These are phyloP conservation scores for Sebastolobus altivelis DNA, from an alignment of 2,797 vertebrate species.

Conservation along the genomic window DNA sequence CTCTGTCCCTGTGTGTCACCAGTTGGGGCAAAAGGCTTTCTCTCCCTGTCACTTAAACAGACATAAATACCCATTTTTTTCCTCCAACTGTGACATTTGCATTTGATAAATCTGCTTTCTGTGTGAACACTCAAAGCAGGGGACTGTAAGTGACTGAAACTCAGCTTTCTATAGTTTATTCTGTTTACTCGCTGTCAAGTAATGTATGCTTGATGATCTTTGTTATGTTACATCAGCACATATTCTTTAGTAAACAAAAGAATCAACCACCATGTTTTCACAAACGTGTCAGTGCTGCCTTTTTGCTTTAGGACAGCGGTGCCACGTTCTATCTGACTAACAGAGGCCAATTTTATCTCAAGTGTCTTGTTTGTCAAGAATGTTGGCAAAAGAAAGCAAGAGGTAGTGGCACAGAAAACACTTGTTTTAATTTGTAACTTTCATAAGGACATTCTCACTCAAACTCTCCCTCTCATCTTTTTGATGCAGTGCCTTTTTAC, in stretches of 20 bases:
- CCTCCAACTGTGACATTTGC: slow-evolving; percentile 67
- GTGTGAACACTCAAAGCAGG: slow-evolving; percentile 28
- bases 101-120: slow-evolving; percentile 54
- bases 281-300: not conserved
- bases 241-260: slow-evolving; percentile 4
- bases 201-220: slow-evolving; percentile 15
- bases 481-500: slow-evolving; percentile 4
- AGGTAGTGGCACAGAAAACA: slow-evolving; percentile 12
- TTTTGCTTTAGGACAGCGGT: slow-evolving; percentile 12
- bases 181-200: not conserved
- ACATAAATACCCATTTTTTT: slow-evolving; percentile 52
- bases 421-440: slow-evolving; percentile 33
- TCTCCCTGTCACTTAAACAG: slow-evolving; percentile 50
- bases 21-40: slow-evolving; percentile 48
- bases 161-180: slow-evolving; percentile 24
- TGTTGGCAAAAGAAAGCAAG: slow-evolving; percentile 24
- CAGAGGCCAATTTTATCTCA: slow-evolving; percentile 22
- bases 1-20: slow-evolving; percentile 64
- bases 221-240: not conserved
- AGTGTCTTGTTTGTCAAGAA: slow-evolving; percentile 29
- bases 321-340: not conserved
- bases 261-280: not conserved
- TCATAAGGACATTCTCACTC: slow-evolving; percentile 13
- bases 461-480: not conserved
- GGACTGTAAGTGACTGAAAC: slow-evolving; percentile 27